Conservation (phyloP, 2,797 vertebrate species). For the Gadopsis marmoratus region DNA sequence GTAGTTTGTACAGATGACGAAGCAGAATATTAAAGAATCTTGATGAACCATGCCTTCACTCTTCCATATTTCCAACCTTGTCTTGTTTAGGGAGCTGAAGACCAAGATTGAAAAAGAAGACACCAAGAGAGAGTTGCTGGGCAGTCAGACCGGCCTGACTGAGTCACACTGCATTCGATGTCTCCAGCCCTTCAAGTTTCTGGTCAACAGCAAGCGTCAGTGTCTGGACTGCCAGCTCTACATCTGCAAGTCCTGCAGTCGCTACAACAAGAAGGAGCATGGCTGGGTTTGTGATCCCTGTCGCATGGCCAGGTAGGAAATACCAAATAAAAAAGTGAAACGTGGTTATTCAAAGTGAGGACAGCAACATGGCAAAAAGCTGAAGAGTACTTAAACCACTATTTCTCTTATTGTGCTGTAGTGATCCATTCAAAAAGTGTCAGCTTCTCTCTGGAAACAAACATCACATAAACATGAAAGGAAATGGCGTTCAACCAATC, state of each 20-base stretch:
- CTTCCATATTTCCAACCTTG: background rate
- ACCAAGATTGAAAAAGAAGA: conserved; percentile 89
- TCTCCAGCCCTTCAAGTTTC: conserved; percentile 92
- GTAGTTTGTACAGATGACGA: background rate
- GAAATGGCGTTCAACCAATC: too few relatives aligned
- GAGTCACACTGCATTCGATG: conserved; percentile 92
- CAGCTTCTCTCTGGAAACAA: background rate
- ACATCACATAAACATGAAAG: too few relatives aligned
- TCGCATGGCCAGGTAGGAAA: conserved; percentile 88
- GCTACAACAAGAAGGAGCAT: conserved; percentile 88
- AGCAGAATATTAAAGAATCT: background rate
- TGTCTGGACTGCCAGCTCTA: conserved; percentile 90
- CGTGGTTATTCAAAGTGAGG: background rate
- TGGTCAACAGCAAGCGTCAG: conserved; percentile 87
- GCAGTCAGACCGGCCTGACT: conserved; percentile 81
- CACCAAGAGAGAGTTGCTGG: conserved; percentile 88
- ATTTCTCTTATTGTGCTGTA: too few relatives aligned
- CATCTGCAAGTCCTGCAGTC: conserved; percentile 91
- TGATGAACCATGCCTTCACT: background rate
- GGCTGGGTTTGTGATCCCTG: conserved; percentile 94
- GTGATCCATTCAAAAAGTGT: background rate
- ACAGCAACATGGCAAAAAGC: too few relatives aligned
- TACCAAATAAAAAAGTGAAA: background rate
- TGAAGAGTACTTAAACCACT: background rate
- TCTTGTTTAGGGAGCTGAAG: conserved; percentile 86